These are phyloP conservation scores for Microcebus jonahi DNA, from an alignment of 2,113 vertebrate species.

Conservation along the genomic window DNA sequence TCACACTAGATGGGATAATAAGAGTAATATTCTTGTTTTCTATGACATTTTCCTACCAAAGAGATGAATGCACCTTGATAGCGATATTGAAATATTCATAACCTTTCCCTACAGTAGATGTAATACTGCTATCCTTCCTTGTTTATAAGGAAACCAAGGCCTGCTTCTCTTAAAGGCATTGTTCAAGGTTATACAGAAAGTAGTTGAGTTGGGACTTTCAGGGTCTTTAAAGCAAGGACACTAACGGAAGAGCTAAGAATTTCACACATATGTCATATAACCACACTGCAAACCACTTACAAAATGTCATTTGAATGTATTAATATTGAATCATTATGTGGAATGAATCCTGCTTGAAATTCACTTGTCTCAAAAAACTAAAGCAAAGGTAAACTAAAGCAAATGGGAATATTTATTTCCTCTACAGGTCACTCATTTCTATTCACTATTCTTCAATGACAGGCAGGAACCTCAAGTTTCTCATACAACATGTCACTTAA, in stretches of 20 bases:
- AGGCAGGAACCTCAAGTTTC: not conserved
- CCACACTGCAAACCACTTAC: not conserved
- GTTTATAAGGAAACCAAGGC: constrained; percentile 35
- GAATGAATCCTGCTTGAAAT: not conserved
- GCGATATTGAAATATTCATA: constrained; percentile 61
- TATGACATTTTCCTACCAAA: not conserved
- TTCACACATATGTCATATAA: not conserved
- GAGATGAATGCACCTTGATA: constrained; percentile 55
- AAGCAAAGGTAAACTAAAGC: not conserved
- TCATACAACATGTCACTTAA: not conserved
- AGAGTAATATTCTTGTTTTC: constrained; percentile 59
- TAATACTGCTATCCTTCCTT: not conserved
- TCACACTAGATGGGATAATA: constrained; percentile 28
- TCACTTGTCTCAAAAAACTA: not conserved
- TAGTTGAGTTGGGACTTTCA: not conserved
- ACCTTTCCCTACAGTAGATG: not conserved
- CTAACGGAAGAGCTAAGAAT: not conserved
- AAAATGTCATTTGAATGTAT: constrained; percentile 29
- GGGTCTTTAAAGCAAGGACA: not conserved
- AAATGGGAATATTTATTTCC: not conserved
- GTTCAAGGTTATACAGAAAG: not conserved
- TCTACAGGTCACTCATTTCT: not conserved
- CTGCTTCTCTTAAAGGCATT: constrained; percentile 15
- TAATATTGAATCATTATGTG: not conserved
- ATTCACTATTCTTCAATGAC: not conserved